Percentiles rank a stretch among this genome's conserved stretches.
phyloP scores from a whole-genome alignment of 2,797 vertebrate species.

The Prionace glauca region DNA sequence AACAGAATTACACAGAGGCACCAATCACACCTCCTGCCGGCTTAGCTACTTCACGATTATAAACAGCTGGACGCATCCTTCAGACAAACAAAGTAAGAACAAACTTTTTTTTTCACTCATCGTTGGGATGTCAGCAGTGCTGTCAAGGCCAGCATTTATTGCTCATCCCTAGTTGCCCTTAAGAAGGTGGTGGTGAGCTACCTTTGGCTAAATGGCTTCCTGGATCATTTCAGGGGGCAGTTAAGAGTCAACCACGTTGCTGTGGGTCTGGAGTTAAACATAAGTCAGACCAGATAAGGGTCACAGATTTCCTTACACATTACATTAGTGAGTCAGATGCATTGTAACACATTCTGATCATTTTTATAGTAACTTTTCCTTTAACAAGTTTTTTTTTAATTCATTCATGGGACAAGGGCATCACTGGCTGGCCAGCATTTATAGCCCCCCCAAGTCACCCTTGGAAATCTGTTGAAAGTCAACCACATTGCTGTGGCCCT shows the following conservation, averaged over 20 bases:
- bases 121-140: not conserved
- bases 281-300: no score
- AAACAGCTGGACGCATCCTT: not conserved
- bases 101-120: not conserved
- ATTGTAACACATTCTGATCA: no score
- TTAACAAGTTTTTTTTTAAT: no score
- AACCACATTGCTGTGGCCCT: no score
- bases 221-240: not conserved
- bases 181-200: not conserved
- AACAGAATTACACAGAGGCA: not conserved
- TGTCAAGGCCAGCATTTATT: not conserved
- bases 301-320: no score
- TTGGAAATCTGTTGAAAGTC: no score
- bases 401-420: no score
- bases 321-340: no score
- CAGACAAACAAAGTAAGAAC: not conserved
- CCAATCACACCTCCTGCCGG: not conserved
- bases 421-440: no score
- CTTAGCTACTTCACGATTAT: not conserved
- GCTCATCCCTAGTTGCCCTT: not conserved
- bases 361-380: no score
- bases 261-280: not conserved
- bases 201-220: not conserved
- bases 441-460: no score
- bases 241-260: not conserved